Percentiles rank a stretch among this genome's conserved stretches.
phyloP scores from a whole-genome alignment of 2,888 invertebrate species.

The Dynastes grantii region DNA sequence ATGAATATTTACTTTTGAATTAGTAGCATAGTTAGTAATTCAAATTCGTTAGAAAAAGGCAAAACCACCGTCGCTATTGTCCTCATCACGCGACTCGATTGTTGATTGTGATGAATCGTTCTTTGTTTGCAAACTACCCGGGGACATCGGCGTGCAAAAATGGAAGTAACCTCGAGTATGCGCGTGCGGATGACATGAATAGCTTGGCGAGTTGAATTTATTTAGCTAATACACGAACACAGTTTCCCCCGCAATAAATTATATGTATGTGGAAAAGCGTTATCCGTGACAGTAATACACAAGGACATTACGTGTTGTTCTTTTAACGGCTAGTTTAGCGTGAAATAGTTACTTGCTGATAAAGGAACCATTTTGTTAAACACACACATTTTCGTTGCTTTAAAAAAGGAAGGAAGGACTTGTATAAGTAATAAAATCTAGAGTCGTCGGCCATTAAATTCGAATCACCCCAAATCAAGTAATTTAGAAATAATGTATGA shows the following conservation, averaged over 20 bases:
- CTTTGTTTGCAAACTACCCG: conserved; percentile 15
- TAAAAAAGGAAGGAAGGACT: too few species aligned
- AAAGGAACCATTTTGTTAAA: too few species aligned
- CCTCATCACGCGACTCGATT: conserved; percentile 7
- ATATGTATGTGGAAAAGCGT: not conserved
- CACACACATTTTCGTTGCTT: too few species aligned
- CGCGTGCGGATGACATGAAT: conserved; percentile 20
- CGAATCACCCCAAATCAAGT: too few species aligned
- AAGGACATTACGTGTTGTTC: not conserved
- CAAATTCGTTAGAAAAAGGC: conserved; percentile 5
- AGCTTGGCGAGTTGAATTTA: conserved; percentile 20
- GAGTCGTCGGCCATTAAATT: too few species aligned
- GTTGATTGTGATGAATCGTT: conserved; percentile 28
- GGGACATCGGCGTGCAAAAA: not conserved
- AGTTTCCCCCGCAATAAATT: not conserved
- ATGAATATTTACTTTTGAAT: too few species aligned
- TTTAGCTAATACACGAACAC: conserved; percentile 14
- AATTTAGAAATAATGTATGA: too few species aligned
- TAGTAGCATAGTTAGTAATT: not conserved
- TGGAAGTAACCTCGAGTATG: conserved; percentile 2
- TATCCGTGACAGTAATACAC: conserved; percentile 1
- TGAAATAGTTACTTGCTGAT: not conserved
- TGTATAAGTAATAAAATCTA: too few species aligned
- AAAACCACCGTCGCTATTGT: not conserved
- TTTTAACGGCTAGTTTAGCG: not conserved